phyloP scores from a whole-genome alignment of 2,113 vertebrate species.

The Cyphotilapia sp. region DNA sequence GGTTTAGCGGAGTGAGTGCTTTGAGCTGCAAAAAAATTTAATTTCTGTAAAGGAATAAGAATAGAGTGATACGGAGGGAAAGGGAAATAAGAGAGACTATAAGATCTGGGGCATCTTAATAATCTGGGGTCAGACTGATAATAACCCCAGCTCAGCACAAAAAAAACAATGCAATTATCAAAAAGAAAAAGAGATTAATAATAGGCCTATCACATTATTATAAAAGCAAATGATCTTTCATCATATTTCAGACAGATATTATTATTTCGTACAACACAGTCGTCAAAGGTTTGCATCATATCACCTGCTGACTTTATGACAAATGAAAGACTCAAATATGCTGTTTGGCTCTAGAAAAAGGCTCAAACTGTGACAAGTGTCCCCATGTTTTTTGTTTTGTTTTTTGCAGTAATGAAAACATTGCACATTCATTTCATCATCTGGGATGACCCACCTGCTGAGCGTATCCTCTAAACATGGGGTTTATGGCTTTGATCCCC shows the following conservation, averaged over 20 bases:
- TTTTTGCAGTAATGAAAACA: background rate
- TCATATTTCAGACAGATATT: background rate
- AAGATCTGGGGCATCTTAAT: background rate
- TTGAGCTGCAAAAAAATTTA: background rate
- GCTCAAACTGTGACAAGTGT: background rate
- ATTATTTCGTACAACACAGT: background rate
- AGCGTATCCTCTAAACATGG: slow-evolving; percentile 93
- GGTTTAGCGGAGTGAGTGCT: background rate
- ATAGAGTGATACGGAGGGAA: background rate
- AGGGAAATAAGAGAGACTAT: background rate
- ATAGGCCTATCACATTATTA: background rate
- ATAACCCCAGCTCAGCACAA: background rate
- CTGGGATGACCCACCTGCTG: slow-evolving; percentile 81
- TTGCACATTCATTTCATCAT: slow-evolving; percentile 1
- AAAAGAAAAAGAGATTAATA: background rate
- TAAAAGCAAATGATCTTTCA: background rate
- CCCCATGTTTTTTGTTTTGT: background rate
- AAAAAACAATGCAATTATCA: background rate
- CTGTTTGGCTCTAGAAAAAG: background rate
- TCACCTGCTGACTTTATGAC: background rate
- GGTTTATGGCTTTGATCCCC: slow-evolving; percentile 96
- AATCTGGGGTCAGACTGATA: background rate
- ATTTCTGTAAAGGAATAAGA: background rate
- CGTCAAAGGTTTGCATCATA: background rate
- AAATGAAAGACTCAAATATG: background rate